Conservation (phyloP, 2,797 vertebrate species). For the Tympanoctomys barrerae region DNA sequence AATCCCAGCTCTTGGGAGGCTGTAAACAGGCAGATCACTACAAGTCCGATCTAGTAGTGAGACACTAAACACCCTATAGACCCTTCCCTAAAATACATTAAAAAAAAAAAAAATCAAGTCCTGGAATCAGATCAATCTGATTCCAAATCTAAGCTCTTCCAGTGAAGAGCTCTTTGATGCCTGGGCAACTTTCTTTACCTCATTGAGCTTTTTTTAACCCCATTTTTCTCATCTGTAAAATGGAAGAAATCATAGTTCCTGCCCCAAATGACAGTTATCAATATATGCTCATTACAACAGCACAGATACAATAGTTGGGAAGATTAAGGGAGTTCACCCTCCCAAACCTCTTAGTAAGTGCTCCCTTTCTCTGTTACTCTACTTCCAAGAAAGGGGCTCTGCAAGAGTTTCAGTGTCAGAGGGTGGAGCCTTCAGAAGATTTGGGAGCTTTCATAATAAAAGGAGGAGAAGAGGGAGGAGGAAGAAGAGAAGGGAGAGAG, state of each 20-base stretch:
- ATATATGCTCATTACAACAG: too few relatives aligned
- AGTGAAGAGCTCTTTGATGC: neutral
- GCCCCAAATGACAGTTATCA: neutral
- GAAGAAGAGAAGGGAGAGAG: neutral
- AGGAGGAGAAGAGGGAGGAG: neutral
- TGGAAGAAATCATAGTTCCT: neutral
- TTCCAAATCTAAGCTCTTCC: neutral
- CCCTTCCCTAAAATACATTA: too few relatives aligned
- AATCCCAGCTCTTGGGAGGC: too few relatives aligned
- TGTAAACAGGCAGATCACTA: too few relatives aligned
- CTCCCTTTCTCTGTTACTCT: neutral
- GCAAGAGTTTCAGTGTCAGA: neutral
- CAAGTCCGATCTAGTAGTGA: too few relatives aligned
- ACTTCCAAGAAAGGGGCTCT: neutral
- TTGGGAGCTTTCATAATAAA: neutral
- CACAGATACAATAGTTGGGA: neutral
- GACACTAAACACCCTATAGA: too few relatives aligned
- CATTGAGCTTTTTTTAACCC: neutral
- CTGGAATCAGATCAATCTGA: neutral
- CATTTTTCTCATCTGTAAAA: slow-evolving; percentile 11
- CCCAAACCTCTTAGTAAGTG: neutral
- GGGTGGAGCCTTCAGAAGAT: neutral
- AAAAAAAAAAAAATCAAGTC: neutral
- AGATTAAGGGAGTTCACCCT: neutral
- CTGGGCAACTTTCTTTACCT: neutral